These are phyloP conservation scores for Sylvietta virens DNA, from an alignment of 2,113 vertebrate species.

Conservation along the genomic window DNA sequence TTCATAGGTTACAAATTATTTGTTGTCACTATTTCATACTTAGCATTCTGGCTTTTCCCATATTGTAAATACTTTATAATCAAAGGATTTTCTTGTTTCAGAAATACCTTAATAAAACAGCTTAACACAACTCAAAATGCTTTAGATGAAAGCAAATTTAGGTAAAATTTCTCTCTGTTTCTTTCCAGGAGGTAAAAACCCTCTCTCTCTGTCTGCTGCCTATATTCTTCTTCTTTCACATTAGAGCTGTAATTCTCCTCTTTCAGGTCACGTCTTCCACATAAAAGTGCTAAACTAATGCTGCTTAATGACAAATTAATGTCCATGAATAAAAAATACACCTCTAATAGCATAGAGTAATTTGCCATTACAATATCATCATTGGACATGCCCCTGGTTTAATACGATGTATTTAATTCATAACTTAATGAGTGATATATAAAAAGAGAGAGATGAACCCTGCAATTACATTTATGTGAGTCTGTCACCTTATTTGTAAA, in stretches of 20 bases:
- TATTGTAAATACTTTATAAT: neutral
- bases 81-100: neutral
- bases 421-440: conserved; percentile 90
- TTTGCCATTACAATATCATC: conserved; percentile 91
- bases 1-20: conserved; percentile 38
- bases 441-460: conserved; percentile 87
- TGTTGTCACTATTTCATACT: neutral
- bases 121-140: neutral
- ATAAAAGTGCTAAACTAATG: conserved; percentile 89
- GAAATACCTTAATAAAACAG: conserved; percentile 19
- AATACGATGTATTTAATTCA: conserved; percentile 91
- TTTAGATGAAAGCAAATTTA: conserved; percentile 7
- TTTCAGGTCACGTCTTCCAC: conserved; percentile 84
- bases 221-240: conserved; percentile 52
- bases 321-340: conserved; percentile 90
- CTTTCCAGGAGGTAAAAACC: neutral
- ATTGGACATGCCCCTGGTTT: conserved; percentile 90
- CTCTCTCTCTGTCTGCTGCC: conserved; percentile 10
- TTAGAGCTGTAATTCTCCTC: conserved; percentile 67
- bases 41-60: neutral
- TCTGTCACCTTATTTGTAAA: conserved; percentile 91
- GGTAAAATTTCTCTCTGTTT: neutral
- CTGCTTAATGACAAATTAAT: conserved; percentile 89
- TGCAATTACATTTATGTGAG: conserved; percentile 89
- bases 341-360: conserved; percentile 87